Percentiles rank a stretch among this genome's conserved stretches.
phyloP scores from a whole-genome alignment of 2,113 vertebrate species.

The Neotoma lepida region DNA sequence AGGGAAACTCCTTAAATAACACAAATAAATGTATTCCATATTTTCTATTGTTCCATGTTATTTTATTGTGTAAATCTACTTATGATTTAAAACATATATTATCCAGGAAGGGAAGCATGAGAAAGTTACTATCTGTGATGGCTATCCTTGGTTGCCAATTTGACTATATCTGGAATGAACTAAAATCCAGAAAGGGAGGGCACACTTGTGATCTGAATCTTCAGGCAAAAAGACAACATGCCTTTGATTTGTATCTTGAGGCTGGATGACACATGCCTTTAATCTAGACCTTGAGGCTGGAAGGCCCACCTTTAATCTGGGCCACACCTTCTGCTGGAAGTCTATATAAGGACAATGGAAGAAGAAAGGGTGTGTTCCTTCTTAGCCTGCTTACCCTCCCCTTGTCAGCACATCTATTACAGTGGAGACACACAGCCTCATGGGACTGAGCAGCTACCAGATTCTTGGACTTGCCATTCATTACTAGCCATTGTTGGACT shows the following conservation, averaged over 20 bases:
- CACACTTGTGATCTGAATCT: background rate
- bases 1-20: background rate
- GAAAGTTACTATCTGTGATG: background rate
- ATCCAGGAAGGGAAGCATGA: background rate
- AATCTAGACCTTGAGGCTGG: background rate
- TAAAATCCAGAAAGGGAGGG: background rate
- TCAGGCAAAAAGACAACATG: background rate
- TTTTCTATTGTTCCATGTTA: background rate
- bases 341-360: background rate
- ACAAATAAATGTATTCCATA: background rate
- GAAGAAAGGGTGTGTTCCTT: background rate
- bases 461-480: background rate
- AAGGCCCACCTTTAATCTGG: background rate
- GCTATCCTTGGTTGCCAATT: background rate
- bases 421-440: background rate
- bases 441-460: background rate
- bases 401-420: background rate
- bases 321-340: background rate
- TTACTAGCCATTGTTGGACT: background rate
- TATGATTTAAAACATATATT: background rate
- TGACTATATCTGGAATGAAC: background rate
- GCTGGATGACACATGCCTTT: background rate
- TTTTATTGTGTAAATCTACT: background rate
- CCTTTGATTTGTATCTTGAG: background rate
- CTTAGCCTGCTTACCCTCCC: background rate